Conservation (phyloP, 2,113 vertebrate genomes). For the Lethenteron camtschaticum region DNA sequence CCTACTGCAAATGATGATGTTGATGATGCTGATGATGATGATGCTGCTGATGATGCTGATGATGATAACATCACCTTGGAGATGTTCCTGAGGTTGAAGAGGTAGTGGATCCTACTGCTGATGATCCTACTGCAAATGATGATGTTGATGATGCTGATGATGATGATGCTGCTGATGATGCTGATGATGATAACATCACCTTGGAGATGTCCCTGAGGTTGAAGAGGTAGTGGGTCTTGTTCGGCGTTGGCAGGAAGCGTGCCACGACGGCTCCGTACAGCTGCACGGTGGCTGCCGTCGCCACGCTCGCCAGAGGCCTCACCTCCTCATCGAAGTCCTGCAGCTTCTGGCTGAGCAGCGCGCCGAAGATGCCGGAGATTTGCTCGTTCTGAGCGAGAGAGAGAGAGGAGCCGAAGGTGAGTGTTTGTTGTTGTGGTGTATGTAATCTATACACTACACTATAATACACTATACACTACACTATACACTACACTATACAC, state of each 20-base stretch:
- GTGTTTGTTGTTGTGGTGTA: too few relatives aligned
- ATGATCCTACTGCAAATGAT: too few relatives aligned
- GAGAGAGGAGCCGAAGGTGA: too few relatives aligned
- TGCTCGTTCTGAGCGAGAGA: constrained; percentile 35
- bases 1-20: too few relatives aligned
- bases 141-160: too few relatives aligned
- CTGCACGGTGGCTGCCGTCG: constrained; percentile 45
- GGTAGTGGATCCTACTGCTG: constrained; percentile 42
- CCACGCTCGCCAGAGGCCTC: constrained; percentile 34
- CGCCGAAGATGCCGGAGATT: constrained; percentile 44
- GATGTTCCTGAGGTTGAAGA: constrained; percentile 68
- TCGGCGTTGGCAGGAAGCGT: constrained; percentile 48
- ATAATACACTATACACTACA: too few relatives aligned
- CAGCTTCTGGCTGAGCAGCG: constrained; percentile 61
- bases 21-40: too few relatives aligned
- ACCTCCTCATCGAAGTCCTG: constrained; percentile 45
- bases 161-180: too few relatives aligned
- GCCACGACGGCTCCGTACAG: constrained; percentile 34
- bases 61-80: constrained; percentile 38
- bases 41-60: too few relatives aligned
- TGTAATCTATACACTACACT: too few relatives aligned
- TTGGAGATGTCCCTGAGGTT: constrained; percentile 71
- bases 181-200: constrained; percentile 18
- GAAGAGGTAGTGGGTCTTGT: constrained; percentile 68
- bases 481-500: too few relatives aligned